Conservation (phyloP, 2,888 invertebrate genomes). For the Ernsta delagoae region DNA sequence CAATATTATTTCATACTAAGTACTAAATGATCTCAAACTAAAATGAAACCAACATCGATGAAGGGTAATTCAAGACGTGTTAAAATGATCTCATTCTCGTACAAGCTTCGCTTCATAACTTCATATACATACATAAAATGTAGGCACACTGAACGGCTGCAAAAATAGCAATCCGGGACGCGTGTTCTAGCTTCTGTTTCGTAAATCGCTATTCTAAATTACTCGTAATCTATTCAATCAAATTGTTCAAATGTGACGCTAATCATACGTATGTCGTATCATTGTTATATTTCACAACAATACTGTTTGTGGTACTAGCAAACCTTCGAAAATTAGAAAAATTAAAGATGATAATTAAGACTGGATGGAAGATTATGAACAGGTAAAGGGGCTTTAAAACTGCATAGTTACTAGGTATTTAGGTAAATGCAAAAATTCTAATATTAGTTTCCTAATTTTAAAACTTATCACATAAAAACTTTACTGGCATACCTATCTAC, state of each 20-base stretch:
- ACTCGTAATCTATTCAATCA: background rate
- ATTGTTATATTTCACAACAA: no score
- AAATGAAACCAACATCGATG: slow-evolving; percentile 15
- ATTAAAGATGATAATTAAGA: no score
- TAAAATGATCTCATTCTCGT: slow-evolving; percentile 49
- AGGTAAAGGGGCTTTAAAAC: no score
- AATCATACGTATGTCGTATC: no score
- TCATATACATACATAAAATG: slow-evolving; percentile 40
- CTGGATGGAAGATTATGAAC: no score
- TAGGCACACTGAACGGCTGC: slow-evolving; percentile 43
- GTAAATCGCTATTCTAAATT: background rate
- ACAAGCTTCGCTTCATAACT: slow-evolving; percentile 35
- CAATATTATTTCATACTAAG: background rate
- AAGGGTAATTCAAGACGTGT: slow-evolving; percentile 42
- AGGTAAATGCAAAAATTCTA: no score
- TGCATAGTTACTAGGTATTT: no score
- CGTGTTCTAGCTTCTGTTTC: slow-evolving; percentile 43
- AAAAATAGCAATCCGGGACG: slow-evolving; percentile 58
- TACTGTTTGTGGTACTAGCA: no score
- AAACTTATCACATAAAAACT: no score
- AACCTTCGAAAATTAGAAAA: no score
- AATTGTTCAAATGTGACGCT: background rate
- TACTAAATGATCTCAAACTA: background rate
- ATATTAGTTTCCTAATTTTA: no score
- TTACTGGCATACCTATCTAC: no score